Percentiles rank a stretch among this genome's conserved stretches.
phyloP scores from a whole-genome alignment of 2,888 invertebrate genomes.

The Actias luna region DNA sequence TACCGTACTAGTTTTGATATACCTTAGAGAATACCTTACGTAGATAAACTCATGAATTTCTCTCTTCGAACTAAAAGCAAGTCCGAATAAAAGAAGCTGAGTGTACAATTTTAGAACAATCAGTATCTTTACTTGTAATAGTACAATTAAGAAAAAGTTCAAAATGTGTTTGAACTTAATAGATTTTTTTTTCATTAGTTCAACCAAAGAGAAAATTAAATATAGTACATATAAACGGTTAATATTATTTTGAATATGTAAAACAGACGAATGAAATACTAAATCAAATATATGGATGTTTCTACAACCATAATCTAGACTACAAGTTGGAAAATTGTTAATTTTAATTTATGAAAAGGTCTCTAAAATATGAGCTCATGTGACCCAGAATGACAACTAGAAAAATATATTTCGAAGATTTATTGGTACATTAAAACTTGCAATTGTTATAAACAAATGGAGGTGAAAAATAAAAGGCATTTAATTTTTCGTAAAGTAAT shows the following conservation, averaged over 20 bases:
- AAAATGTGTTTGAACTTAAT: background rate
- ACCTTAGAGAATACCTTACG: background rate
- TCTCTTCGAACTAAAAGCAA: background rate
- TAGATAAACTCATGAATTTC: background rate
- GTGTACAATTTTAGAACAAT: background rate
- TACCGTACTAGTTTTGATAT: background rate
- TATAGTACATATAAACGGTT: background rate
- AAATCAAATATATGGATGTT: too few species aligned
- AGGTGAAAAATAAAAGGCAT: too few species aligned
- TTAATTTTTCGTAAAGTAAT: too few species aligned
- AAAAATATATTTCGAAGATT: too few species aligned
- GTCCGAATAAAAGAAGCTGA: background rate
- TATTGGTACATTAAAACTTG: too few species aligned
- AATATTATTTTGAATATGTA: background rate
- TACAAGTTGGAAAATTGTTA: too few species aligned
- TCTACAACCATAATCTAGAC: too few species aligned
- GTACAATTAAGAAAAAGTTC: background rate
- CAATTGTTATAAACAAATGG: too few species aligned
- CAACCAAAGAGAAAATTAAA: background rate
- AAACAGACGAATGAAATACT: too few species aligned
- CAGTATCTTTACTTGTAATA: background rate
- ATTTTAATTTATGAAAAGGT: too few species aligned
- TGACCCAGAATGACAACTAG: too few species aligned
- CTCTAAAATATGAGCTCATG: too few species aligned
- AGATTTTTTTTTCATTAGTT: background rate